phyloP scores from a whole-genome alignment of 2,888 invertebrate species.

The Caenorhabditis afra region DNA sequence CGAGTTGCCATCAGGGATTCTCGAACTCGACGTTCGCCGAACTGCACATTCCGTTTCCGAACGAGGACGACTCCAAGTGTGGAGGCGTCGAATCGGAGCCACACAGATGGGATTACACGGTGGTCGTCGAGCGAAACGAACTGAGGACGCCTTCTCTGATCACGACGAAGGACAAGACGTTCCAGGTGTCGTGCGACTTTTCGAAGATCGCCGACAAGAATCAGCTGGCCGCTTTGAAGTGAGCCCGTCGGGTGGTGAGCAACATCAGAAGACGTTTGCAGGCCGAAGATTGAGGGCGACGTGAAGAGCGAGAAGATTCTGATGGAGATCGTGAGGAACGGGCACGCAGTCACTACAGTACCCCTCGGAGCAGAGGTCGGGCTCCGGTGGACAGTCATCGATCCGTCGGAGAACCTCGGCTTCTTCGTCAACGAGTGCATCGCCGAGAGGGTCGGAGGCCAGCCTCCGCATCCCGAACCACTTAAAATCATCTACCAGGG shows the following conservation, averaged over 20 bases:
- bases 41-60: conserved; percentile 76
- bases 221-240: conserved; percentile 52
- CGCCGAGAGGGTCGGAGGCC: conserved; percentile 79
- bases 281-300: conserved; percentile 56
- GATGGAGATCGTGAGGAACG: conserved; percentile 75
- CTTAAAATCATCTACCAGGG: conserved; percentile 77
- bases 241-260: not conserved
- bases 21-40: conserved; percentile 63
- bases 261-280: conserved; percentile 5
- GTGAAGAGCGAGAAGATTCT: conserved; percentile 66
- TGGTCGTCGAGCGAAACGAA: conserved; percentile 78
- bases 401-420: conserved; percentile 65
- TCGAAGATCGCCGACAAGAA: conserved; percentile 65
- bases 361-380: conserved; percentile 75
- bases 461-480: conserved; percentile 75
- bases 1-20: conserved; percentile 61
- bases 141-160: conserved; percentile 76
- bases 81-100: conserved; percentile 75
- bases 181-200: conserved; percentile 80
- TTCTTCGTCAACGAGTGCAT: conserved; percentile 78
- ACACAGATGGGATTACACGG: conserved; percentile 75
- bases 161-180: conserved; percentile 77
- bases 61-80: conserved; percentile 72
- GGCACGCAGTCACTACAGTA: conserved; percentile 74
- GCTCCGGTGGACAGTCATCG: conserved; percentile 71